A percentile compares a stretch with the other conserved stretches of the same genome.
These are phyloP conservation scores for Kryptolebias ocellatus DNA, from an alignment of 2,797 vertebrate species.

Conservation along the genomic window DNA sequence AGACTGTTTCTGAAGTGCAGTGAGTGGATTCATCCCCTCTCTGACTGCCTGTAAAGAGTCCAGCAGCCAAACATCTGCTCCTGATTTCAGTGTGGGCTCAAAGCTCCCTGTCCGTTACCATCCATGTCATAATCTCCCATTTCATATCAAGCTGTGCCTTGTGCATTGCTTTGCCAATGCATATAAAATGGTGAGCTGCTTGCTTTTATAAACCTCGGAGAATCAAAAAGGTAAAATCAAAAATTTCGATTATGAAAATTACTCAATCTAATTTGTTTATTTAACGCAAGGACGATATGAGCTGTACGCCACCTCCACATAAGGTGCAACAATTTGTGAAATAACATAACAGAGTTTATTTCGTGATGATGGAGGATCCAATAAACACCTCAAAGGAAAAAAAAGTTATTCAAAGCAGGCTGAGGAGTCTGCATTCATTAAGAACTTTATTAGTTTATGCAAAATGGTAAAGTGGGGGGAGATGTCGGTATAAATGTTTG, in stretches of 20 bases:
- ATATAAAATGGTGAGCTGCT: constrained; percentile 39
- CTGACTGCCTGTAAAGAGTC: constrained; percentile 52
- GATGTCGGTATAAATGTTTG: constrained; percentile 24
- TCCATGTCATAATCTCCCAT: constrained; percentile 73
- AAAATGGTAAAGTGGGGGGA: constrained; percentile 19
- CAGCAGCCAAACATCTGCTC: constrained; percentile 78
- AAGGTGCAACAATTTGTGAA: constrained; percentile 28
- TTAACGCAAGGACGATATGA: constrained; percentile 6
- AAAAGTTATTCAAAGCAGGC: constrained; percentile 47
- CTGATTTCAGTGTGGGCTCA: constrained; percentile 72
- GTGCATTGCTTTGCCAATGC: constrained; percentile 31
- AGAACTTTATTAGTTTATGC: constrained; percentile 46
- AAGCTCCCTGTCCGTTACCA: constrained; percentile 72
- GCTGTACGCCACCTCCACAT: background rate
- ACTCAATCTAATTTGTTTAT: constrained; percentile 17
- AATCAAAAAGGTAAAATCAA: constrained; percentile 26
- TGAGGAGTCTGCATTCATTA: constrained; percentile 37
- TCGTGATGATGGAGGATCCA: constrained; percentile 15
- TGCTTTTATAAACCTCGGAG: constrained; percentile 39
- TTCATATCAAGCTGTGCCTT: constrained; percentile 57
- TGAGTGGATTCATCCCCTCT: constrained; percentile 51
- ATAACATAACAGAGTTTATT: constrained; percentile 21
- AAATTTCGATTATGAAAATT: constrained; percentile 34
- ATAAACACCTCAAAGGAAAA: constrained; percentile 44
- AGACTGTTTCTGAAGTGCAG: constrained; percentile 61